phyloP scores from a whole-genome alignment of 2,113 vertebrate species.

The Mungos mungo region DNA sequence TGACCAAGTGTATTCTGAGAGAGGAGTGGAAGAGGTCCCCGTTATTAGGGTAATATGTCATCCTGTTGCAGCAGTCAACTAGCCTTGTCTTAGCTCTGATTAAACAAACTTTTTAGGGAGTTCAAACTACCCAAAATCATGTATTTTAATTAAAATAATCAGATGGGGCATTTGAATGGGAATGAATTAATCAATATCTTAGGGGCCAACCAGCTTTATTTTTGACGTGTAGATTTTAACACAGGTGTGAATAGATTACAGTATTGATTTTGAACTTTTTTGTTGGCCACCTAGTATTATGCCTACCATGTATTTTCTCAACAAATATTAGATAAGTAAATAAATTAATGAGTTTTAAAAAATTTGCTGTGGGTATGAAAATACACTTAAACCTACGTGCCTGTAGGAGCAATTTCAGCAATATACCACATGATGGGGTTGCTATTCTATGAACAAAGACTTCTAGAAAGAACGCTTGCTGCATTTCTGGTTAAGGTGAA shows the following conservation, averaged over 20 bases:
- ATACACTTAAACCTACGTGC: background rate
- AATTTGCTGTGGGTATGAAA: constrained; percentile 5
- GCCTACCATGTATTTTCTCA: background rate
- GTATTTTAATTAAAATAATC: constrained; percentile 27
- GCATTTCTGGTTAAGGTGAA: background rate
- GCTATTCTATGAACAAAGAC: constrained; percentile 37
- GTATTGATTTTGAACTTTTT: constrained; percentile 7
- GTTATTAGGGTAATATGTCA: background rate
- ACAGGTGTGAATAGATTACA: background rate
- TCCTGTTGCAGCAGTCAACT: background rate
- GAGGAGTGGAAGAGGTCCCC: background rate
- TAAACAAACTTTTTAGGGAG: constrained; percentile 15
- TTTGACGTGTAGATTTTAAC: constrained; percentile 17
- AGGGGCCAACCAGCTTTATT: background rate
- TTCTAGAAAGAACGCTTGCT: background rate
- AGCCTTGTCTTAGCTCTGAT: background rate
- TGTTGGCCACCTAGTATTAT: background rate
- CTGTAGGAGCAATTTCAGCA: constrained; percentile 50
- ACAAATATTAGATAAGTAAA: constrained; percentile 18
- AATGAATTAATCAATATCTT: background rate
- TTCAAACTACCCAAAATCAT: background rate
- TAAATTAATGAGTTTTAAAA: background rate
- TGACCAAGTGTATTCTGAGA: background rate
- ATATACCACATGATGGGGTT: constrained; percentile 63
- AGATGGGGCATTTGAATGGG: background rate